A percentile compares a stretch with the other conserved stretches of the same genome.
Evolutionary conservation across 2,113 vertebrate genomes (phyloP).

Genomic region (Pogonocichla stellata): DNA sequence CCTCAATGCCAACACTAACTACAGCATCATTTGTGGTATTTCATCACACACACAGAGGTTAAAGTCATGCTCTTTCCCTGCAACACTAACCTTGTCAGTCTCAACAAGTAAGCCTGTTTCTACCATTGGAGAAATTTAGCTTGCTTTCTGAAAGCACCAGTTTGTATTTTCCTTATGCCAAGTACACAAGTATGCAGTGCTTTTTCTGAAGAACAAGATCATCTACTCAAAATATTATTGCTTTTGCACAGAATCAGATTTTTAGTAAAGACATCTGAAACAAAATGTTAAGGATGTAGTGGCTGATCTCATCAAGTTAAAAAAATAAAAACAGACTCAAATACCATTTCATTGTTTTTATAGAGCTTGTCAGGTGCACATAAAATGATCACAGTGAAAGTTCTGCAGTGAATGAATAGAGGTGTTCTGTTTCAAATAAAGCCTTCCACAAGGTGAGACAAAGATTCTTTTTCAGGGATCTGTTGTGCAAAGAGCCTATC

Average conservation of each 20-base stretch:
- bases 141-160: neutral
- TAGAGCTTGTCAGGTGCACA: neutral
- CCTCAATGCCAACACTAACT: neutral
- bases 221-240: neutral
- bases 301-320: neutral
- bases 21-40: neutral
- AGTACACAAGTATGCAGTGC: neutral
- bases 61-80: neutral
- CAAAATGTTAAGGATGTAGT: neutral
- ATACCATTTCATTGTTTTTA: neutral
- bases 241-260: neutral
- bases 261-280: neutral
- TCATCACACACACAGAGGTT: neutral
- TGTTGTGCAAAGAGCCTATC: neutral
- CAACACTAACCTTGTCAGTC: neutral
- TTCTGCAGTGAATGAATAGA: neutral
- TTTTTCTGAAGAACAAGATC: neutral
- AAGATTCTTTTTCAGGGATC: neutral
- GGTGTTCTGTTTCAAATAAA: neutral
- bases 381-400: neutral
- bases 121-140: neutral
- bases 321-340: neutral
- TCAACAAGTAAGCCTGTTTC: neutral
- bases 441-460: neutral
- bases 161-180: neutral